Evolutionary conservation across 2,797 vertebrate genomes (phyloP), one percentile per base, ranked within the genome.

Genomic region (Hapalemur alaotrensis): DNA sequence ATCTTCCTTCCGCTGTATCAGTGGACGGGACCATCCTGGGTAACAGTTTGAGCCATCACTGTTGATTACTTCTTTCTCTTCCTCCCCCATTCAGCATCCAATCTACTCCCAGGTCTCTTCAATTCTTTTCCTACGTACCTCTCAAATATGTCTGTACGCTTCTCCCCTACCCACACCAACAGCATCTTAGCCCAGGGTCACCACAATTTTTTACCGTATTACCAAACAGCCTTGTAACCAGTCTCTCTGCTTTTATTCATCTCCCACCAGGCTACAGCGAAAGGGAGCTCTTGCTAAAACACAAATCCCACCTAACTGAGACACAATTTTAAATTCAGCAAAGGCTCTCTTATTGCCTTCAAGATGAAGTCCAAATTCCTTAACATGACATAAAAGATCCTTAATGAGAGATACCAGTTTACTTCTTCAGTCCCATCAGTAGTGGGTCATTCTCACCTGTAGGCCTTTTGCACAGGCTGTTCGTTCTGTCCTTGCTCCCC

Each of bases 311-410:
- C 46, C 8, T 65, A 79, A 84, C 0, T 50, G 41, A 92, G 23
- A 3, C 18, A 22, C 11, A 22, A 70, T 63, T 96, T 89, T 69
- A 92, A 79, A 95, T 67, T 15, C 18, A 91, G 65, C 32, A 23
- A 94, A 94, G n/a, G 2, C 28, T 46, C 41, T 48, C 18, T 72
- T 65, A 80, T 4, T 93, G 57, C 35, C 70, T 95, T 92, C 43
- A 87, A 73, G 35, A 96, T 73, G 52, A 95, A 93, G 20, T 61
- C 54, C 61, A 89, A 93, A 80, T 20, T 85, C 48, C 72, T 80
- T 73, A 81, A 32, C 11, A 28, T 28, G 52, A 78, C 65, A 48
- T 23, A 89, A 79, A 52, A 69, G 41, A 35, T 23, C 80, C 59
- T 81, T 52, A 8, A 32, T 22, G 22, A 59, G 48, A 69, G 48